Conservation (phyloP, 2,888 invertebrate species). For the Aspidapion aeneum region DNA sequence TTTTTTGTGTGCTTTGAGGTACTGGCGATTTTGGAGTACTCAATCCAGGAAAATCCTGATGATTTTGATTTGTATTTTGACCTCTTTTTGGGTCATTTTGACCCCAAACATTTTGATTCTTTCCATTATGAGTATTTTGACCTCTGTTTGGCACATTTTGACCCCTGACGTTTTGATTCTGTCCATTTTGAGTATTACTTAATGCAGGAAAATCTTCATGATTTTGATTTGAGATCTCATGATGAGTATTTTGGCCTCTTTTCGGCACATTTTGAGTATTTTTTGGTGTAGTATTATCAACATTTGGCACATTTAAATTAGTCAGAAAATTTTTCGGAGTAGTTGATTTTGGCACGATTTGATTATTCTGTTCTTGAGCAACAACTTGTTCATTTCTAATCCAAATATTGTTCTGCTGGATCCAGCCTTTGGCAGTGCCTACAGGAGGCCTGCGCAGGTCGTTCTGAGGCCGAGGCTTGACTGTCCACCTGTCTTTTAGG, state of each 20-base stretch:
- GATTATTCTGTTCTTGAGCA: neutral
- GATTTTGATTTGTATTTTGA: neutral
- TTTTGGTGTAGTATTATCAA: neutral
- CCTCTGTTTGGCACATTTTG: neutral
- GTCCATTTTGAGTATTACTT: too few relatives aligned
- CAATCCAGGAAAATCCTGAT: neutral
- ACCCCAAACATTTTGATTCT: neutral
- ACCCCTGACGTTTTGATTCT: too few relatives aligned
- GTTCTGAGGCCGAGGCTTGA: neutral
- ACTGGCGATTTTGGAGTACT: neutral
- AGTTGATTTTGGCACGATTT: neutral
- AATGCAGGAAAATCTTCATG: too few relatives aligned
- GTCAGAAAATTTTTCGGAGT: neutral
- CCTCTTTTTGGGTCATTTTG: neutral
- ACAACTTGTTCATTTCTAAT: slow-evolving; percentile 23
- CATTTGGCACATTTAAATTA: neutral
- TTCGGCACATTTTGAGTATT: neutral
- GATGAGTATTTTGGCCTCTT: neutral
- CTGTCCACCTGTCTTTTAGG: slow-evolving; percentile 26
- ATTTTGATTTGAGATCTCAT: too few relatives aligned
- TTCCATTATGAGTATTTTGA: neutral
- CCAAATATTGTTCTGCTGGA: slow-evolving; percentile 25
- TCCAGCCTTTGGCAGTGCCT: slow-evolving; percentile 17
- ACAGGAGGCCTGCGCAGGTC: slow-evolving; percentile 1
- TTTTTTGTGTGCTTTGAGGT: neutral